Evolutionary conservation across 2,113 vertebrate species (phyloP).

Genomic region (Oryzias javanicus): DNA sequence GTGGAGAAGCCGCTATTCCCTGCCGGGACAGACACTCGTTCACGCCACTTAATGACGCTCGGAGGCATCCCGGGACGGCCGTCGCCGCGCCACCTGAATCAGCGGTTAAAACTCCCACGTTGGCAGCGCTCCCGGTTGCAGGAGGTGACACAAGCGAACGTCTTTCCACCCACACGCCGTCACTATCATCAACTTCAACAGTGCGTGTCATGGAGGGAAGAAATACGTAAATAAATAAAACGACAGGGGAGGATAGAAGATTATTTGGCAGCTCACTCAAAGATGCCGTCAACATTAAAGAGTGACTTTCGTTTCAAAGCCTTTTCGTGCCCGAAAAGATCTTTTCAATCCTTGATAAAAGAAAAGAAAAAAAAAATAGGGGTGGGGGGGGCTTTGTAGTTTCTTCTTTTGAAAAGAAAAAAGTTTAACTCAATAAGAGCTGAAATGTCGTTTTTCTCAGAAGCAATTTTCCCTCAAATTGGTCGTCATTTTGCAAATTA

Average conservation of each 20-base stretch:
- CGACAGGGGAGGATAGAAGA: background rate
- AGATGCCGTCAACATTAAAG: conserved; percentile 2
- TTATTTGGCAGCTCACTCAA: conserved; percentile 12
- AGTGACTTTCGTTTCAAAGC: background rate
- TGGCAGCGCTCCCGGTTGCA: conserved; percentile 41
- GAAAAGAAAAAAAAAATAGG: too few relatives aligned
- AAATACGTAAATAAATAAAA: background rate
- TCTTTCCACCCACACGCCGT: conserved; percentile 44
- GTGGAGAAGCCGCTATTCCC: conserved; percentile 18
- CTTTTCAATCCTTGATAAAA: background rate
- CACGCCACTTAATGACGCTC: conserved; percentile 52
- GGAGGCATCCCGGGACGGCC: conserved; percentile 24
- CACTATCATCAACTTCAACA: conserved; percentile 34
- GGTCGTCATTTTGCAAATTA: too few relatives aligned
- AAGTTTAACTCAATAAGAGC: too few relatives aligned
- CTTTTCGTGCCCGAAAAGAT: conserved; percentile 1
- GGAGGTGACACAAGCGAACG: conserved; percentile 51
- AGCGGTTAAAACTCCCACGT: conserved; percentile 41
- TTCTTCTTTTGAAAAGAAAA: too few relatives aligned
- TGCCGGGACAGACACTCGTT: conserved; percentile 22
- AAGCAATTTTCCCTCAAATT: too few relatives aligned
- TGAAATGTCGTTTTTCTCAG: too few relatives aligned
- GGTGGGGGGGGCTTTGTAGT: background rate
- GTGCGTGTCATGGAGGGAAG: conserved; percentile 4
- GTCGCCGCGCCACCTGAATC: conserved; percentile 47